Base-by-base conservation (phyloP, 2,797 vertebrate species). In the Chelmon rostratus region DNA sequence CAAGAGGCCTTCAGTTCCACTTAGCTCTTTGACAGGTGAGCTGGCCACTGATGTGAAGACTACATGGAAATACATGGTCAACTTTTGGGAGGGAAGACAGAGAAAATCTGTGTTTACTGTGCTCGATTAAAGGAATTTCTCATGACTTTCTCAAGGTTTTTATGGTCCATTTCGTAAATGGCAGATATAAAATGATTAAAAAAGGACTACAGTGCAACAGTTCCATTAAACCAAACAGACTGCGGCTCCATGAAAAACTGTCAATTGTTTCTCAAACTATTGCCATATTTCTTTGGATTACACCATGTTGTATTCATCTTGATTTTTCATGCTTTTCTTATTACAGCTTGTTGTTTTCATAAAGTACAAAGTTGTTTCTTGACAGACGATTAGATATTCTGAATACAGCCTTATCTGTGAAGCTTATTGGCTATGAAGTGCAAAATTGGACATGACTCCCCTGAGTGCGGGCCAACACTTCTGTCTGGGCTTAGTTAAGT, bases 401-500 rank as follows among this genome's bases (percentile, higher is more conserved):
- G 62, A 86, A 76, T 52, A 18, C 69, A 65, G 73, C 38, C 75
- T 77, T 68, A 82, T 89, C 78, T 81, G 70, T 68, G 63, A 86
- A 72, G 71, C 81, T 84, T 70, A 78, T 73, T 88, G 78, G 73
- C 78, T 83, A 81, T 83, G 82, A 89, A 88, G 81, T 84, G 82
- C 77, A 83, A 87, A 86, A 91, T 81, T 91, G 87, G 79, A 89
- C 78, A 73, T 42, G 59, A 76, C 77, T 87, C 76, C 73, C 75
- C 63, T 89, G 89, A 82, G 83, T 76, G 62, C 6, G 44, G 63
- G 83, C 86, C 88, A 89, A 76, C 68, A 79, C 78, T 77, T 86
- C 81, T 71, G 67, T 85, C 75, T 75, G 76, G 80, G 88, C 84
- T 88, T 89, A 81, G 85, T 83, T 83, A 89, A 87, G 78, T 93